Percentiles rank a stretch among this genome's conserved stretches.
These are phyloP conservation scores for Sthenelais limicola DNA, from an alignment of 2,888 invertebrate species.

Conservation along the genomic window DNA sequence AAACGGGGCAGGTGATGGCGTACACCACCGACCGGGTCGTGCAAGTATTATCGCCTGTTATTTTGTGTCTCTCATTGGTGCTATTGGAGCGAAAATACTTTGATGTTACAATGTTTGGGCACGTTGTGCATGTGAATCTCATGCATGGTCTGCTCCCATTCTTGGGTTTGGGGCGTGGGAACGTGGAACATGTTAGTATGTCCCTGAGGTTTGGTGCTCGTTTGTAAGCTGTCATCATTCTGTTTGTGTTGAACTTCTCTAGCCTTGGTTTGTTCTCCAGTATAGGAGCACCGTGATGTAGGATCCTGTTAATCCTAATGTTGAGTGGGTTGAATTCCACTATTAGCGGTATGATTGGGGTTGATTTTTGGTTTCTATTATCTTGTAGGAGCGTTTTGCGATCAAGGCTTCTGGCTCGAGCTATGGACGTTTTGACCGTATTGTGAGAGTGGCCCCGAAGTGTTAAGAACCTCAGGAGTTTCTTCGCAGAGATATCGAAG, in stretches of 20 bases:
- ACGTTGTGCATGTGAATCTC: too few relatives aligned
- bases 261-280: neutral
- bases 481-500: too few relatives aligned
- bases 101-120: neutral
- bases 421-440: too few relatives aligned
- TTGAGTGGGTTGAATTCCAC: constrained; percentile 6
- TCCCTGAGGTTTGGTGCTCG: neutral
- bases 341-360: neutral
- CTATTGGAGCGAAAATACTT: neutral
- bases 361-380: neutral
- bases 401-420: too few relatives aligned
- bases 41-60: too few relatives aligned
- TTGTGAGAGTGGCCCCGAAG: too few relatives aligned
- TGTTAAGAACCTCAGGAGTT: too few relatives aligned
- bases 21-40: too few relatives aligned
- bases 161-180: too few relatives aligned
- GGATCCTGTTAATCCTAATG: neutral
- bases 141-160: too few relatives aligned
- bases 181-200: neutral
- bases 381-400: neutral
- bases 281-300: neutral
- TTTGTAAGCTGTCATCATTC: neutral
- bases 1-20: too few relatives aligned
- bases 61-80: neutral
- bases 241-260: neutral